Evolutionary conservation across 2,888 invertebrate genomes (phyloP), one percentile per base, ranked within the genome.

Genomic region (Atethmia centrago): DNA sequence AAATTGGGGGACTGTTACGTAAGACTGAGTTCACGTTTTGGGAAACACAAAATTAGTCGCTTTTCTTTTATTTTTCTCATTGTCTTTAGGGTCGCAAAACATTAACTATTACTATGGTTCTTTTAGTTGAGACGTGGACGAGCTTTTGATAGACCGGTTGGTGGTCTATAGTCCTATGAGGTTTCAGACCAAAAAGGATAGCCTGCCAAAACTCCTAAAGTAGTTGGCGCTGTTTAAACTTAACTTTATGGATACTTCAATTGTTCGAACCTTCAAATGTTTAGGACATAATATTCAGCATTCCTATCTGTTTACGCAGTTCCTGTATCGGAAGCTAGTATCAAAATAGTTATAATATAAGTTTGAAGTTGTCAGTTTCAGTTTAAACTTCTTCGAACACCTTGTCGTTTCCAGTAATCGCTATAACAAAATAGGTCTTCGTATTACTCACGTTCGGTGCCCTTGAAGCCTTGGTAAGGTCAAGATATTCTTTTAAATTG

Each of bases 1-100:
- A 67, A 79, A 80, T 80, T 80, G 69, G 62, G 42, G 31, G 73
- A 55, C 66, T 63, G 74, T 83, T 79, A 79, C 66, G 62, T 79
- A 66, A 78, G 62, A 64, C 42, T 21, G 62, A 78, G 47, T 78
- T 78, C 58, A 70, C 53, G 49, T 73, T 49, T n/a, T 40, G 45
- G 25, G 70, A 31, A 77, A 67, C 68, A 82, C 58, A 78, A 77
- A 82, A 82, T 64, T 65, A 53, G 51, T 55, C 49, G 40, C 5
- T 40, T 77, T 77, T 36, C 31, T 55, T 66, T 25, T 70, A 62
- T 66, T 75, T 68, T 61, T 68, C 28, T 45, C n/a, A 51, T 40
- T 51, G 59, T 66, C 55, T 62, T 59, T 25, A 40, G n/a, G 25
- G 45, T 47, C 36, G 28, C 10, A 58, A 28, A 47, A 80, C n/a